Conservation (phyloP, 1,140 invertebrate species). For the Drosophila busckii region DNA sequence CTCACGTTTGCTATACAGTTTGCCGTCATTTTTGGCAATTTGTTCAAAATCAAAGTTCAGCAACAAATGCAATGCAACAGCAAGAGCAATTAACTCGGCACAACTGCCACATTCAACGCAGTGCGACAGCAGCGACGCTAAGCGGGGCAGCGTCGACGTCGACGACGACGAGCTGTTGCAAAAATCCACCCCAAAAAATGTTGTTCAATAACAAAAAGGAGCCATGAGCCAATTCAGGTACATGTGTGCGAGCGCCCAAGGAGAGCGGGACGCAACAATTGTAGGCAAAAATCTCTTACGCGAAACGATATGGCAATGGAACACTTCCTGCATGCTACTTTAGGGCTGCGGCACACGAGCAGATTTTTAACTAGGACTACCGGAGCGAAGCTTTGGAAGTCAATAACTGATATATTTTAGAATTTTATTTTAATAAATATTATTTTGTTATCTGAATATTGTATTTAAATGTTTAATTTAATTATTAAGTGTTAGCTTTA, state of each 20-base stretch:
- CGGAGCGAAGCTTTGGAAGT: too few relatives aligned
- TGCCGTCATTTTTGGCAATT: conserved; percentile 63
- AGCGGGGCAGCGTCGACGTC: conserved; percentile 5
- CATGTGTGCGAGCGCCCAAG: conserved; percentile 21
- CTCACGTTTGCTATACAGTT: background rate
- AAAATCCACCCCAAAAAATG: conserved; percentile 69
- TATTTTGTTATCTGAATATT: background rate
- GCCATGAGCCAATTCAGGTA: conserved; percentile 71
- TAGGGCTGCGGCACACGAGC: conserved; percentile 16
- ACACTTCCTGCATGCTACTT: conserved; percentile 58
- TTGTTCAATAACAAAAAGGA: conserved; percentile 61
- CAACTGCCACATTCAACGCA: conserved; percentile 69
- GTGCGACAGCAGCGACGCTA: background rate
- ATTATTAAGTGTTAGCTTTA: background rate
- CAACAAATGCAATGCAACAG: conserved; percentile 75
- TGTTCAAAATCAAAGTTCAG: conserved; percentile 72
- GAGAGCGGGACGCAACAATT: conserved; percentile 70
- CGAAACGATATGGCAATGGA: conserved; percentile 40
- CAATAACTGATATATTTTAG: too few relatives aligned
- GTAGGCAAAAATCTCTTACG: conserved; percentile 33
- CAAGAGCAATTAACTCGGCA: conserved; percentile 69
- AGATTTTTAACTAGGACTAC: too few relatives aligned
- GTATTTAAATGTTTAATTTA: too few relatives aligned
- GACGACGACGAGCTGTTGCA: conserved; percentile 38
- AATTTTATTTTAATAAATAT: too few relatives aligned